Conservation (phyloP, 2,113 vertebrate species). For the Prinia subflava region DNA sequence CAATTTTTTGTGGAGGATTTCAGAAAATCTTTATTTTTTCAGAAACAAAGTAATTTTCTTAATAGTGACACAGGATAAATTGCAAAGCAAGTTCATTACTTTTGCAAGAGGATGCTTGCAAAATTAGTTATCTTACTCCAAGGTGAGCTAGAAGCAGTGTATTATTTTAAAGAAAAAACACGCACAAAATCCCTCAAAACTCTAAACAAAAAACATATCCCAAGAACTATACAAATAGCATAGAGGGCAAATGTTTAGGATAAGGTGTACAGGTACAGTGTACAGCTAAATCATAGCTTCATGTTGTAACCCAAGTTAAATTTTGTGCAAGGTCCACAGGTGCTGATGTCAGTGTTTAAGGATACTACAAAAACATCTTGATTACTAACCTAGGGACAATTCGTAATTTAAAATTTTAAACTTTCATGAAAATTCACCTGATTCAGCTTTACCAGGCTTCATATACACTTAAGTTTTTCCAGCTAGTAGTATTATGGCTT, state of each 20-base stretch:
- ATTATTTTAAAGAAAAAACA: background rate
- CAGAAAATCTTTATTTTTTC: background rate
- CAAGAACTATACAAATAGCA: background rate
- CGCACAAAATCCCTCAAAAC: background rate
- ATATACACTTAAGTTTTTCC: background rate
- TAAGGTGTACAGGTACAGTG: background rate
- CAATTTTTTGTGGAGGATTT: background rate
- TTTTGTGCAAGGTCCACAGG: background rate
- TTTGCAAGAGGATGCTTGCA: background rate
- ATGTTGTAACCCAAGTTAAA: background rate
- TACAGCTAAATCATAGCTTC: background rate
- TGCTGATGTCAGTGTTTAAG: conserved; percentile 10
- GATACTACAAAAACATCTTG: background rate
- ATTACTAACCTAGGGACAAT: background rate
- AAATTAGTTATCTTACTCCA: background rate
- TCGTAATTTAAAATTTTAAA: conserved; percentile 18
- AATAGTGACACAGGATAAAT: background rate
- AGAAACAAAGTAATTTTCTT: background rate
- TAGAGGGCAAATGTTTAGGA: background rate
- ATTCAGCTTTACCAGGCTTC: background rate
- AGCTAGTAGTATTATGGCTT: background rate
- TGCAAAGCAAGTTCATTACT: background rate
- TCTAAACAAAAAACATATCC: background rate
- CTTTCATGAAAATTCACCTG: background rate
- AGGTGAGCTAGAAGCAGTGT: background rate